phyloP scores from a whole-genome alignment of 2,888 invertebrate species.

The Rhaphigaster nebulosa region DNA sequence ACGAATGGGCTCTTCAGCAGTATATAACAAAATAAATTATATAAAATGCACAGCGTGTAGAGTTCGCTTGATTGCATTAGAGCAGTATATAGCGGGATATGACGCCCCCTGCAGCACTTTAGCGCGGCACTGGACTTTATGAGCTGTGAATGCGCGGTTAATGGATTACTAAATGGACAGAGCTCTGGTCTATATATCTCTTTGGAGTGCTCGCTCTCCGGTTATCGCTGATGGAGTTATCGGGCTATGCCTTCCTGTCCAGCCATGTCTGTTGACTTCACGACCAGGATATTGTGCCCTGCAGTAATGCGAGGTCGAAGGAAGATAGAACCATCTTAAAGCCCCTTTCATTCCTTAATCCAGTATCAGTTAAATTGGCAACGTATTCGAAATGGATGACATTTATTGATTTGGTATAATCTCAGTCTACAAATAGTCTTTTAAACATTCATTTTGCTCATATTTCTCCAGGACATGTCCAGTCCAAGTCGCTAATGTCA shows the following conservation, averaged over 20 bases:
- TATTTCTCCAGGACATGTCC: too few species aligned
- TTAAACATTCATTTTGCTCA: too few species aligned
- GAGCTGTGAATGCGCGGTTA: slow-evolving; percentile 16
- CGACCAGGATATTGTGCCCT: not conserved
- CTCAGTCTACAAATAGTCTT: too few species aligned
- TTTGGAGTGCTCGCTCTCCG: not conserved
- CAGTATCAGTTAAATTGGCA: too few species aligned
- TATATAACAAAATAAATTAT: slow-evolving; percentile 12
- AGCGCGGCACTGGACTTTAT: not conserved
- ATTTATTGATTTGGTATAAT: too few species aligned
- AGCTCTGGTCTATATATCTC: not conserved
- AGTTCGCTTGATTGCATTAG: not conserved
- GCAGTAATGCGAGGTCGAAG: not conserved
- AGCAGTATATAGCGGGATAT: not conserved
- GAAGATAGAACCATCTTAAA: not conserved
- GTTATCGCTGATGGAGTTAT: slow-evolving; percentile 1
- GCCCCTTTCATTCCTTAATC: not conserved
- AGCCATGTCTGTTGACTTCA: too few species aligned
- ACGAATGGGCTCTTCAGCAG: too few species aligned
- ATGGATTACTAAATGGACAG: slow-evolving; percentile 19
- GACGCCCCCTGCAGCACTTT: not conserved
- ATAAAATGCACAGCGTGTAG: not conserved
- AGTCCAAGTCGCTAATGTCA: too few species aligned
- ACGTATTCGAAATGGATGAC: too few species aligned
- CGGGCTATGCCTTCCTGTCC: not conserved